Conservation (phyloP, 2,888 invertebrate genomes). For the Ashinkailepas kermadecensis region DNA sequence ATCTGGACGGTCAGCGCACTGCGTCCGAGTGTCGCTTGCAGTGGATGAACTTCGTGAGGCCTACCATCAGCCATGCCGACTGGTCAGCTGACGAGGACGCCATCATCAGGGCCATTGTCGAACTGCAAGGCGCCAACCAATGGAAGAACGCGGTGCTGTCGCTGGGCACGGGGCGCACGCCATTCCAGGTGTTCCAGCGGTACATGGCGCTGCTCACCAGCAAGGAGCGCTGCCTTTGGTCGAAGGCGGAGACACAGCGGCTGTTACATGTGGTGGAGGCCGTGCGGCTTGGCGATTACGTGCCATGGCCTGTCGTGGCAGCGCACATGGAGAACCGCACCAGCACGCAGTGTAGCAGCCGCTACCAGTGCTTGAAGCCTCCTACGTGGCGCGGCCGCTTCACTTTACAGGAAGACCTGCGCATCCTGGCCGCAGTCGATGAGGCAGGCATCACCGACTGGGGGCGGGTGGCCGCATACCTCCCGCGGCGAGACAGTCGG, state of each 20-base stretch:
- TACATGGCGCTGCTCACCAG: neutral
- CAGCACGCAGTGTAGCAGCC: neutral
- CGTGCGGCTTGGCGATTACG: neutral
- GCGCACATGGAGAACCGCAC: neutral
- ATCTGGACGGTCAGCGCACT: neutral
- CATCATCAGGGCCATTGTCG: neutral
- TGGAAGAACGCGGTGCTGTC: neutral
- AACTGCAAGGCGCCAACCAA: neutral
- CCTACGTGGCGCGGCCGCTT: neutral
- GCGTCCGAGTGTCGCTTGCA: neutral
- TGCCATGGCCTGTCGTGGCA: neutral
- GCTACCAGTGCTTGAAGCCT: neutral
- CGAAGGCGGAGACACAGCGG: neutral
- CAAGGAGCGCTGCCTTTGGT: neutral
- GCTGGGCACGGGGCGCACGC: neutral
- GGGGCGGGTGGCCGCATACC: neutral
- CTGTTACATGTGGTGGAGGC: neutral
- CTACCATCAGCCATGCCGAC: conserved; percentile 4
- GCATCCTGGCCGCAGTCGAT: neutral
- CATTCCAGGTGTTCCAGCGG: conserved; percentile 16
- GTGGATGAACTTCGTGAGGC: neutral
- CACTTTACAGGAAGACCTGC: neutral
- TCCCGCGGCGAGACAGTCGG: neutral
- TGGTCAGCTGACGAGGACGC: neutral
- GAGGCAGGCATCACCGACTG: neutral